Conservation (phyloP, 2,888 invertebrate genomes). For the Lissocephala sabroskyi region DNA sequence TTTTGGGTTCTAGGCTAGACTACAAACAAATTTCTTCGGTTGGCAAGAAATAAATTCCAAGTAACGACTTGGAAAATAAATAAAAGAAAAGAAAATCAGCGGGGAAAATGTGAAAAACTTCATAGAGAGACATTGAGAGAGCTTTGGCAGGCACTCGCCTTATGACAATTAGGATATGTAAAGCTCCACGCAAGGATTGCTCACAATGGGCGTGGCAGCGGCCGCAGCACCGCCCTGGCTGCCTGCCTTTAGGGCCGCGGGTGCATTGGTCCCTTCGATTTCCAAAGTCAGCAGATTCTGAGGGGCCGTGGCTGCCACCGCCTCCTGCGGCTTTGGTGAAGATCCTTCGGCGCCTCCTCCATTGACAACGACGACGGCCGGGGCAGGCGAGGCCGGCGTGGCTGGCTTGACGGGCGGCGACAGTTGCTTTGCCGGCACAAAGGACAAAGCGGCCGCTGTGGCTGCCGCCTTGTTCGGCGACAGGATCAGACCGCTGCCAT, state of each 20-base stretch:
- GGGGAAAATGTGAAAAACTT: neutral
- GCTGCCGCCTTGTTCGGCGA: conserved; percentile 47
- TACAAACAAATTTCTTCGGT: conserved; percentile 56
- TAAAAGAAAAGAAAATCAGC: neutral
- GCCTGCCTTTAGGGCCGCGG: neutral
- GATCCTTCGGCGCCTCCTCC: conserved; percentile 1
- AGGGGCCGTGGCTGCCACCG: conserved; percentile 3
- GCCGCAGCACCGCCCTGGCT: neutral
- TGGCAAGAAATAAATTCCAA: conserved; percentile 38
- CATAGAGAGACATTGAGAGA: conserved; percentile 6
- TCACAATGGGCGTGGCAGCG: conserved; percentile 39
- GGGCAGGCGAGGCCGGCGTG: neutral
- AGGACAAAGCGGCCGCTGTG: conserved; percentile 36
- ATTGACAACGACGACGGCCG: conserved; percentile 15
- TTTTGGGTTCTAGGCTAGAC: conserved; percentile 40
- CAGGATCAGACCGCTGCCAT: conserved; percentile 54
- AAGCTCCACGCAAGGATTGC: conserved; percentile 65
- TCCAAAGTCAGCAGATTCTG: conserved; percentile 3
- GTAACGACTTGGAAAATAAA: conserved; percentile 4
- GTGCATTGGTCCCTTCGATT: neutral
- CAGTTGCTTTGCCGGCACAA: conserved; percentile 49
- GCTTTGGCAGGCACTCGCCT: no score
- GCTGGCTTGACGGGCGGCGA: conserved; percentile 2
- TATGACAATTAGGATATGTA: conserved; percentile 49
- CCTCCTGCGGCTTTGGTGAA: conserved; percentile 9